Conservation (phyloP, 2,888 invertebrate species). For the Drosophila paranaensis region DNA sequence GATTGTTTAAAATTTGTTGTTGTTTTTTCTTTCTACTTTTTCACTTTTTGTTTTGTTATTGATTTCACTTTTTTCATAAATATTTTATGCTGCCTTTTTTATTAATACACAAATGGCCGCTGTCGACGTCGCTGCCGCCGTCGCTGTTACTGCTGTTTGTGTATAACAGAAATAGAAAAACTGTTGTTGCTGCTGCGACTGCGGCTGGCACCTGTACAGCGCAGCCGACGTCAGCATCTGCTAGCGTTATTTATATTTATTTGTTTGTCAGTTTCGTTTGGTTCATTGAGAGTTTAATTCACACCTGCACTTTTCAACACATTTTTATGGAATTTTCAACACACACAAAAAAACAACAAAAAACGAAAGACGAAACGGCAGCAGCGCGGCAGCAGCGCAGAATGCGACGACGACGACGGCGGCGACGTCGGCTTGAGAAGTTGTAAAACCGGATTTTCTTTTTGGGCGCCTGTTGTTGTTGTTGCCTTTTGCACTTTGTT, state of each 20-base stretch:
- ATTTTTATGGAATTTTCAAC: conserved; percentile 46
- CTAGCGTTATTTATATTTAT: conserved; percentile 24
- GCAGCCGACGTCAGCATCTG: conserved; percentile 55
- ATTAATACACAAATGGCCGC: conserved; percentile 47
- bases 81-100: conserved; percentile 54
- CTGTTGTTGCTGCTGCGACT: conserved; percentile 20
- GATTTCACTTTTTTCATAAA: conserved; percentile 72
- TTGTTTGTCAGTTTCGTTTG: conserved; percentile 31
- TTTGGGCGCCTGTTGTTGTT: conserved; percentile 66
- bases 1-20: conserved; percentile 39
- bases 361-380: conserved; percentile 24
- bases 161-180: conserved; percentile 66
- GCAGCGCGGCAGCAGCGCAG: conserved; percentile 38
- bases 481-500: conserved; percentile 75
- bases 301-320: conserved; percentile 57
- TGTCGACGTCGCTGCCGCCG: conserved; percentile 12
- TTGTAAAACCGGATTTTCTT: conserved; percentile 82
- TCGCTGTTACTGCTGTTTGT: conserved; percentile 27
- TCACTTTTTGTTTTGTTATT: conserved; percentile 62
- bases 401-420: conserved; percentile 32
- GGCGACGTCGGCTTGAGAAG: conserved; percentile 52
- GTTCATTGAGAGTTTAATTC: conserved; percentile 55
- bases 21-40: conserved; percentile 13
- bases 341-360: conserved; percentile 24
- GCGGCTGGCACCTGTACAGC: conserved; percentile 49